Conservation (phyloP, 35 echinoderm and acorn worm species). For the Eucidaris tribuloides region DNA sequence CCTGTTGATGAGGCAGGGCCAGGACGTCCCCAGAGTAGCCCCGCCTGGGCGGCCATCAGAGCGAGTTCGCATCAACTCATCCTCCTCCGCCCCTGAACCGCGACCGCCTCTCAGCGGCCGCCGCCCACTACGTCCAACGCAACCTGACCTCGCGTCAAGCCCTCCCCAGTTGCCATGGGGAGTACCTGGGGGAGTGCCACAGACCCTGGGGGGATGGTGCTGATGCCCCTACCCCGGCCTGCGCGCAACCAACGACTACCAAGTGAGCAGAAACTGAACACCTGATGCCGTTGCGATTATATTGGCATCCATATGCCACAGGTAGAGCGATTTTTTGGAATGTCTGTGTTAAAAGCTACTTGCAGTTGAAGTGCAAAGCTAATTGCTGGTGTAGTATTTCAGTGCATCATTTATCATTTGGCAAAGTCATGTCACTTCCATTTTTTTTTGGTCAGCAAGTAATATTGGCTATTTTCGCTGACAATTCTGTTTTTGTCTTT, state of each 20-base stretch:
- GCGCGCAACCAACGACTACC: conserved; percentile 53
- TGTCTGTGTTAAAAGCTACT: no score
- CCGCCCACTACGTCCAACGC: conserved; percentile 51
- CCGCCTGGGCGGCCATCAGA: conserved; percentile 70
- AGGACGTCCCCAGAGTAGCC: conserved; percentile 44
- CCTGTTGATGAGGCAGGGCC: conserved; percentile 29
- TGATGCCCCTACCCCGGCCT: conserved; percentile 74
- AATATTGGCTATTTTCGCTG: no score
- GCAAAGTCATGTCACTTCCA: no score
- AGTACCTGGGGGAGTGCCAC: conserved; percentile 41
- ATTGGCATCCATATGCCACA: conserved; percentile 64
- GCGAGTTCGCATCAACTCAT: conserved; percentile 95
- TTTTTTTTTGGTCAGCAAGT: no score
- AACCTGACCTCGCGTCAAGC: conserved; percentile 81
- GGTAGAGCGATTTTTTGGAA: no score
- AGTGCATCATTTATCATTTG: no score
- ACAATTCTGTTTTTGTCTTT: no score
- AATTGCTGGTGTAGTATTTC: no score
- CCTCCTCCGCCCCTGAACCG: conserved; percentile 65
- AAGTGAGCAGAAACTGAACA: conserved; percentile 54
- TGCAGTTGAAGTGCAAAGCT: no score
- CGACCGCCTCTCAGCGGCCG: conserved; percentile 63
- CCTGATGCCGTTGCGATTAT: conserved; percentile 51
- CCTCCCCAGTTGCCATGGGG: conserved; percentile 42
- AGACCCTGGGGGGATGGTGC: conserved; percentile 59